A percentile compares a stretch with the other conserved stretches of the same genome.
Evolutionary conservation across 1,140 invertebrate genomes (phyloP).

Genomic region (Ostrea denselamellosa): DNA sequence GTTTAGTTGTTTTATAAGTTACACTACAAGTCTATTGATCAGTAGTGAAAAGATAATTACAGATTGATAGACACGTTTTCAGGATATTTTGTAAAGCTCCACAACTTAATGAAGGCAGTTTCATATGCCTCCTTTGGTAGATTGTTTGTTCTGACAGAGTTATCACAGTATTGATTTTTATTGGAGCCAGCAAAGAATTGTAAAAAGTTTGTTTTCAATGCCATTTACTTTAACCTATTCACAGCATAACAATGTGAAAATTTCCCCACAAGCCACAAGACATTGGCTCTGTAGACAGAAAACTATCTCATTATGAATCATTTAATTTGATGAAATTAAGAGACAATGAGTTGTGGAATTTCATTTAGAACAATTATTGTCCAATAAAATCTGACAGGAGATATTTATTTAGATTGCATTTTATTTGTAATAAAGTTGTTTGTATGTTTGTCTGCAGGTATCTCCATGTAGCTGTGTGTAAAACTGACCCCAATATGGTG

Average conservation of each 20-base stretch:
- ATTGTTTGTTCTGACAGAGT: background rate
- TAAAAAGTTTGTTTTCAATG: background rate
- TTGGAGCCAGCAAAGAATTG: constrained; percentile 1
- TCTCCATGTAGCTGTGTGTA: constrained; percentile 69
- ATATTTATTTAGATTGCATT: background rate
- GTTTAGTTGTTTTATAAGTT: background rate
- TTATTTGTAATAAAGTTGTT: background rate
- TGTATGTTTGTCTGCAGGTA: constrained; percentile 58
- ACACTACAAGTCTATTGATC: background rate
- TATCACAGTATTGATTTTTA: constrained; percentile 25
- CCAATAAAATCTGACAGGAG: background rate
- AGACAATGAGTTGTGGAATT: background rate
- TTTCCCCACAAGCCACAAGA: background rate
- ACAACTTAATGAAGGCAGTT: background rate
- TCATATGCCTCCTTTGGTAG: background rate
- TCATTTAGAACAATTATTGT: background rate
- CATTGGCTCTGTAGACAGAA: background rate
- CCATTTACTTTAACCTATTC: background rate
- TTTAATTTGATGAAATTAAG: background rate
- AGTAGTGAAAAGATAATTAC: background rate
- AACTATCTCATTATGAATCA: background rate
- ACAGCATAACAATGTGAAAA: background rate
- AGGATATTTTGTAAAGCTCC: background rate
- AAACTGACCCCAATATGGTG: constrained; percentile 64
- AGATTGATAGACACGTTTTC: background rate